Evolutionary conservation across 2,888 invertebrate species (phyloP), one percentile per base, ranked within the genome.

Genomic region (Drosophila mettleri): DNA sequence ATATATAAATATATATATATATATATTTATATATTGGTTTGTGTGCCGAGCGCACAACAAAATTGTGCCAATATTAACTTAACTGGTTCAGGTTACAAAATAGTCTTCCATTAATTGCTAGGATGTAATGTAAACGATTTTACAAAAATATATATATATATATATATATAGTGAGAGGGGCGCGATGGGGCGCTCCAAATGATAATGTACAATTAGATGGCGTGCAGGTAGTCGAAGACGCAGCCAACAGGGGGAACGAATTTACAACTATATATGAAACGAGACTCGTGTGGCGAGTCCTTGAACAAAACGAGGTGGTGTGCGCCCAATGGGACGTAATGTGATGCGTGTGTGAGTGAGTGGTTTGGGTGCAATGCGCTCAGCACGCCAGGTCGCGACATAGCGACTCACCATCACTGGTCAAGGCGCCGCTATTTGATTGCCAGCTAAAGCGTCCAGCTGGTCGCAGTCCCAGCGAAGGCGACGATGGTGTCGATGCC

Each of bases 351-450:
- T 2, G 8, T 31, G 12, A 16, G 16, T 45, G 45, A 18, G 6
- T 29, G 22, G 29, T 18, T 61, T 20, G 3, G 18, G 24, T 54
- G 24, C 31, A 54, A 57, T 82, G 74, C 66, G 82, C 82, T 84
- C 87, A 86, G 66, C 87, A 84, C 74, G 77, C 59, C 79, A 80
- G 20, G 65, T 88, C 58, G 75, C 76, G 57, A 76, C 55, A 86
- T 2, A 80, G 52, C 5, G 62, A 81, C 69, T 58, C 82, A 51
- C 57, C 75, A 20, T 48, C 80, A 34, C 65, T 76, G 2, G 74
- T 68, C n/a, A 66, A n/a, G n/a, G 67, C 38, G 16, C 29, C 43
- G 33, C 51, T 59, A n/a, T 2, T 41, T 16, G 58, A 53, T 1
- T 62, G 49, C 85, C 85, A 85, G 7, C 55, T 62, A 6, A 58